A percentile compares a stretch with the other conserved stretches of the same genome.
Conservation (phyloP, 37 sponge, comb jelly and placozoan genomes). For the Beroe forskalii region DNA sequence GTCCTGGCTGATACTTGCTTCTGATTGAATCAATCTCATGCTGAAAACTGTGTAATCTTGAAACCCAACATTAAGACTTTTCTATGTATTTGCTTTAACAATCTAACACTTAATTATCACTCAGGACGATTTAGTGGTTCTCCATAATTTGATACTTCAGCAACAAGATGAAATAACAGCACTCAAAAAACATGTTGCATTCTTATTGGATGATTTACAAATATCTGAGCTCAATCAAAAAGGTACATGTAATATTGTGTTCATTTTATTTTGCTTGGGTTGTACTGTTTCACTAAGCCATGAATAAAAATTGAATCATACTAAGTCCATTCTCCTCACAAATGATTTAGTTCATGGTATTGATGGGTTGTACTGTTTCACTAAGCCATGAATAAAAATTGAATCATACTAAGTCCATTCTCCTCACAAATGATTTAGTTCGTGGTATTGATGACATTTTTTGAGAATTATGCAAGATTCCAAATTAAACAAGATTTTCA, state of each 20-base stretch:
- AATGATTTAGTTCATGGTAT: no score
- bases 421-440: no score
- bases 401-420: no score
- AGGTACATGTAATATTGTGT: not conserved
- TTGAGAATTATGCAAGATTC: no score
- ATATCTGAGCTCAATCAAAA: not conserved
- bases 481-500: no score
- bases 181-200: constrained; percentile 15
- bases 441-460: no score
- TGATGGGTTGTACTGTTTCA: not conserved
- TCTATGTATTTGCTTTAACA: no score
- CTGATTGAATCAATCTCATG: not conserved
- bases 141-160: not conserved
- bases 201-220: constrained; percentile 13
- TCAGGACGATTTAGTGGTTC: constrained; percentile 29
- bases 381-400: not conserved
- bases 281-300: not conserved
- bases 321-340: no score
- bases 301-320: no score
- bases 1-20: no score
- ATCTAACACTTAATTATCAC: no score
- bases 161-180: constrained; percentile 28
- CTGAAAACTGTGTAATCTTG: not conserved
- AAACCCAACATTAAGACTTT: no score
- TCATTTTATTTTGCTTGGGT: not conserved